phyloP scores from a whole-genome alignment of 2,113 vertebrate genomes.

The Crypturellus undulatus region DNA sequence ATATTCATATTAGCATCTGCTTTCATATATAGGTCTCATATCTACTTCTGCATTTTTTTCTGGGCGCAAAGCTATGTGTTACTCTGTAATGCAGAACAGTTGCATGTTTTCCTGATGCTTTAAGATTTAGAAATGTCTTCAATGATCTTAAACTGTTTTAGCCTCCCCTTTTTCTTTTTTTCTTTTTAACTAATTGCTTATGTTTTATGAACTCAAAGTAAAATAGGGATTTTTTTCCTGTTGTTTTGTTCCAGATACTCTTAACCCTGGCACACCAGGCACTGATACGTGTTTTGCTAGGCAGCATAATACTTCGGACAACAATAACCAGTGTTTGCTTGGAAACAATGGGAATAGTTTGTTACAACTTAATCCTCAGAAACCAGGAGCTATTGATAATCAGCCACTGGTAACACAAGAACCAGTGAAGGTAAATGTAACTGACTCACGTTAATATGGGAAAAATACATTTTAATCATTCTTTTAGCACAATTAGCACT shows the following conservation, averaged over 20 bases:
- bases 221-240: background rate
- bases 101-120: background rate
- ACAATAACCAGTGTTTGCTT: slow-evolving; percentile 94
- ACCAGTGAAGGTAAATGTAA: slow-evolving; percentile 86
- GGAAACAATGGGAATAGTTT: slow-evolving; percentile 86
- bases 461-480: background rate
- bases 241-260: slow-evolving; percentile 77
- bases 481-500: background rate
- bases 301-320: slow-evolving; percentile 91
- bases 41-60: background rate
- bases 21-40: background rate
- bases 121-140: background rate
- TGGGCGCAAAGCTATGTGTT: rapidly evolving
- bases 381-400: slow-evolving; percentile 97
- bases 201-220: background rate
- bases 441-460: background rate
- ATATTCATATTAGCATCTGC: background rate
- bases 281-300: slow-evolving; percentile 90
- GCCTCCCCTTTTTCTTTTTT: too few relatives aligned
- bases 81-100: background rate
- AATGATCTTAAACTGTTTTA: too few relatives aligned
- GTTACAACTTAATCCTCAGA: slow-evolving; percentile 88
- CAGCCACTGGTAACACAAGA: slow-evolving; percentile 93
- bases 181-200: background rate
- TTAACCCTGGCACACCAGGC: slow-evolving; percentile 82